Evolutionary conservation across 2,797 vertebrate species (phyloP), one percentile per base, ranked within the genome.

Genomic region (Pangasius larnaudii): DNA sequence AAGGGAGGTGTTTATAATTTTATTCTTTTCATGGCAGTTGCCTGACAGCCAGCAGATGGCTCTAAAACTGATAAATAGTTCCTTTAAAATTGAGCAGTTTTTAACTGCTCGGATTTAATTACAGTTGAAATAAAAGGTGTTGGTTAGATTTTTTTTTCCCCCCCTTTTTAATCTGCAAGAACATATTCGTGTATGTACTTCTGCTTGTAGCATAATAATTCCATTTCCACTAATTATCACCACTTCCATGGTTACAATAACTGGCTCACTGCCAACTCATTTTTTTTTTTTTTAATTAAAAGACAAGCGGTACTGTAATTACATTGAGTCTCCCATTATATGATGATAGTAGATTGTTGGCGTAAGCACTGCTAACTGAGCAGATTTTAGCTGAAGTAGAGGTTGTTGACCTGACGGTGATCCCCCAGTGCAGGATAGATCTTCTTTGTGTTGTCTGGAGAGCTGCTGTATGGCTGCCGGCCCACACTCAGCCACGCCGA

Each of bases 381-480:
- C 85, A 65, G 85, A 78, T 78, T 71, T 36, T 49, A 61, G 49
- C 83, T 71, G 27, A 59, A 69, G 19, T 49, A 27, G 87, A 33
- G 75, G 39, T 42, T 67, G 85, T 86, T 89, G 80, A 90, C 87
- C 71, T 39, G 72, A 46, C 80, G 22, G 42, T 91, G 89, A 88
- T 89, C 80, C 88, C 88, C 85, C 86, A 85, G 85, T 14, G 39
- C n/a, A 80, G 84, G 67, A 92, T 90, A 91, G 89, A 87, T 78
- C 82, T 42, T 89, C 89, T 90, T 91, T 92, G 90, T 92, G 72
- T 88, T 83, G 72, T 36, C 82, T 88, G 39, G 88, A 92, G 88
- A 58, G 77, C 42, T 30, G 63, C 81, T 88, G 83, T 53, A 86
- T 85, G 72, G 58, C 87, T 85, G 65, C 85, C 51, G 67, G 89